Conservation (phyloP, 2,113 vertebrate species). For the Fulica atra region DNA sequence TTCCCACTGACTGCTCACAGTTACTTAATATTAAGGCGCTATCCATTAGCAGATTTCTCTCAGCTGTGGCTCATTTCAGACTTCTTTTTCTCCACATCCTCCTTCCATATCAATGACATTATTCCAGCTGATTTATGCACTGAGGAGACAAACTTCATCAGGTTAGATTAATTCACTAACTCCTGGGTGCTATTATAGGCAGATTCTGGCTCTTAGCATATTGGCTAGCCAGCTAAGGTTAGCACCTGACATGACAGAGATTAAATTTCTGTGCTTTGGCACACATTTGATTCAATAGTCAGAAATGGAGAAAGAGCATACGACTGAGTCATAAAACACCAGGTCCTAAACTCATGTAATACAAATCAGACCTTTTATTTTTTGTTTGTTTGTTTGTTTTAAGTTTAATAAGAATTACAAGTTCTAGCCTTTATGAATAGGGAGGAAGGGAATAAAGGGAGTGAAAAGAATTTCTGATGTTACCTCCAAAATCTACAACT, state of each 20-base stretch:
- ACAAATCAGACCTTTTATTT: not conserved
- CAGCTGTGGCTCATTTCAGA: constrained; percentile 26
- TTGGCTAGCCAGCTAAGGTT: not conserved
- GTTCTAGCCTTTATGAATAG: not conserved
- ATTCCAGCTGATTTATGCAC: constrained; percentile 47
- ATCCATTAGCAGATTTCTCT: not conserved
- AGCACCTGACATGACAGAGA: not conserved
- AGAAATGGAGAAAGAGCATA: not conserved
- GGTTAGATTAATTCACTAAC: constrained; percentile 17
- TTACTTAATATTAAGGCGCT: not conserved
- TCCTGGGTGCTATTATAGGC: not conserved
- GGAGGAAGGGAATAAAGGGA: not conserved
- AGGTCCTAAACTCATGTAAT: not conserved
- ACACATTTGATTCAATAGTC: not conserved
- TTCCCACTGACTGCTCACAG: not conserved
- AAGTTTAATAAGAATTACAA: not conserved
- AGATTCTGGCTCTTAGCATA: not conserved
- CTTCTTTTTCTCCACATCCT: constrained; percentile 10
- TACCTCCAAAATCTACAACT: not conserved
- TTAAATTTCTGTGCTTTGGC: not conserved
- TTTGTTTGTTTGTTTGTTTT: not conserved
- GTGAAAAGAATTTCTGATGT: not conserved
- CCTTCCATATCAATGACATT: constrained; percentile 9
- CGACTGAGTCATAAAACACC: not conserved
- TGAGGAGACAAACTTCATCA: constrained; percentile 36